Base-by-base conservation (phyloP, 1,140 invertebrate genomes). In the Drosophila tani region DNA sequence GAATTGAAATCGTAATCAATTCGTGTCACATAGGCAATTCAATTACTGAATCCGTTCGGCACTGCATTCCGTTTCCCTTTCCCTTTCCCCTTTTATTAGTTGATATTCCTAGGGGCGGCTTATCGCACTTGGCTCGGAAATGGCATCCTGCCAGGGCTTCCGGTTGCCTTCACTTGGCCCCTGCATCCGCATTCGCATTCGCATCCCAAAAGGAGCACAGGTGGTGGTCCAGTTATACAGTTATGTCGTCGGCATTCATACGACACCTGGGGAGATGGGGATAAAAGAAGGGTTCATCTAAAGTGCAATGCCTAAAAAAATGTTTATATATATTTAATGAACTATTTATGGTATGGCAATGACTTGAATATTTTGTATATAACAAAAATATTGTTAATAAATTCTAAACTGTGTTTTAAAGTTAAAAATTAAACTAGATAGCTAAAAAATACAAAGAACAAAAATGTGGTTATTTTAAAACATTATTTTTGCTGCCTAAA, bases 21-120 rank as follows among this genome's bases (percentile, higher is more conserved):
- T 88, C 85, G 81, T 84, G 84, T 88, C 84, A 84, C 85, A 90
- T 77, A 56, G 65, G 68, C 84, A 83, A 87, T 88, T 83, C 64
- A 88, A 86, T 83, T 86, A 80, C 56, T 50, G 27, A 85, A 79
- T 75, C 47, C 41, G 69, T 50, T 40, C 32, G 43, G 21, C 53
- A 49, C 17, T 46, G 51, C 27, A 59, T 50, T 65, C 60, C 41
- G 41, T 46, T 59, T 35, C 32, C 51, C 32, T n/a, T 53, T 35
- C 11, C 50, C 51, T 55, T 56, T 56, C 55, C 55, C 38, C 19
- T 41, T 45, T 38, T 47, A 51, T 47, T 65, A 68, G 63, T 73
- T 68, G 45, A 32, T 27, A 12, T 14, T 55, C 24, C 40, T 40
- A 29, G 58, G 43, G 32, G 27, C 24, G 62, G 67, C 83, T 87